Evolutionary conservation across 2,888 invertebrate genomes (phyloP).

Genomic region (Ernsta delagoae): DNA sequence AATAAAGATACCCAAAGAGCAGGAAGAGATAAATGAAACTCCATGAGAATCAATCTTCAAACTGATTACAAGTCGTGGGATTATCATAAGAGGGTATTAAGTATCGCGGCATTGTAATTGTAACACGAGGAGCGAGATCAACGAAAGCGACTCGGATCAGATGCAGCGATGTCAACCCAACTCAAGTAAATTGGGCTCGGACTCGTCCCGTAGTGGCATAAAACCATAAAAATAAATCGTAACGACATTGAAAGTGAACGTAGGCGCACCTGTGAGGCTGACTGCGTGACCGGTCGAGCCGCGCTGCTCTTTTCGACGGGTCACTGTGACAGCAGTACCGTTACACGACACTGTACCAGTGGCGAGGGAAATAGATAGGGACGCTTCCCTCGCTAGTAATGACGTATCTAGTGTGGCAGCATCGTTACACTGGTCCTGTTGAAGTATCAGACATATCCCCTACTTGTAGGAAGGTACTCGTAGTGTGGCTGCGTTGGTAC

Average conservation of each 20-base stretch:
- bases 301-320: slow-evolving; percentile 63
- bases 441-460: too few relatives aligned
- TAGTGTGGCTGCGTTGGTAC: too few relatives aligned
- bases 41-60: background rate
- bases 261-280: slow-evolving; percentile 73
- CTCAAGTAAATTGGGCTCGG: slow-evolving; percentile 21
- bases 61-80: background rate
- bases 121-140: background rate
- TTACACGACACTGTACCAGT: slow-evolving; percentile 46
- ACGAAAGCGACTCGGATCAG: slow-evolving; percentile 11
- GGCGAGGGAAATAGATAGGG: background rate
- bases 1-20: too few relatives aligned
- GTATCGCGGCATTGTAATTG: background rate
- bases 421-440: too few relatives aligned
- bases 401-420: too few relatives aligned
- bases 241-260: slow-evolving; percentile 77
- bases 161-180: slow-evolving; percentile 2
- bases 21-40: too few relatives aligned
- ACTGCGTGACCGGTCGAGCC: slow-evolving; percentile 66
- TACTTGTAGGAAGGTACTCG: too few relatives aligned
- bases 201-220: slow-evolving; percentile 33
- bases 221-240: slow-evolving; percentile 60
- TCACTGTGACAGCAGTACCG: slow-evolving; percentile 73
- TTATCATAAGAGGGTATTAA: background rate
- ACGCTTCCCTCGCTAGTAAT: too few relatives aligned